These are phyloP conservation scores for Hippoglossus hippoglossus DNA, from an alignment of 2,797 vertebrate species.

Conservation along the genomic window DNA sequence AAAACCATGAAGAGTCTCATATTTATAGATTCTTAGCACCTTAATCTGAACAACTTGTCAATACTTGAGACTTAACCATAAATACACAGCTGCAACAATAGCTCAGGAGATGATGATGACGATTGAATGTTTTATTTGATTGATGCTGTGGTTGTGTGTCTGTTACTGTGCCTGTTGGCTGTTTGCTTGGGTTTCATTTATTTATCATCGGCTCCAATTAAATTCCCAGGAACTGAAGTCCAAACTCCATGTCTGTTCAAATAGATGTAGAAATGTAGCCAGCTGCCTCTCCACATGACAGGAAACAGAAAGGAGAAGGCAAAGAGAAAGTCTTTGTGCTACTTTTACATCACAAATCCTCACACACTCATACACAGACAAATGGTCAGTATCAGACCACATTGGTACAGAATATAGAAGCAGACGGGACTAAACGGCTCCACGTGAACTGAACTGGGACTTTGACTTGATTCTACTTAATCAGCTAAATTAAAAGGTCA, in stretches of 20 bases:
- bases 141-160: background rate
- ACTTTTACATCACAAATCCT: background rate
- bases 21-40: background rate
- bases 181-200: background rate
- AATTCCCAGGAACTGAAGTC: background rate
- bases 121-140: background rate
- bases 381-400: background rate
- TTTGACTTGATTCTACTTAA: background rate
- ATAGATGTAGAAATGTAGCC: background rate
- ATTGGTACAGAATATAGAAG: background rate
- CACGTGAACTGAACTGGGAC: background rate
- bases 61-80: background rate
- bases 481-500: slow-evolving; percentile 46
- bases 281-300: slow-evolving; percentile 23
- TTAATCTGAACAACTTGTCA: background rate
- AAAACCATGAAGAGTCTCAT: background rate
- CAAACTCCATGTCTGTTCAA: background rate
- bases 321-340: slow-evolving; percentile 30
- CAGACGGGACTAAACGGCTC: background rate
- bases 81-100: background rate
- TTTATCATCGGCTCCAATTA: background rate
- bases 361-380: background rate
- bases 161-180: background rate
- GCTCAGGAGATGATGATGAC: background rate
- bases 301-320: slow-evolving; percentile 80